Percentiles rank a stretch among this genome's conserved stretches.
phyloP scores from a whole-genome alignment of 2,888 invertebrate genomes.

The Chrysina gloriosa region DNA sequence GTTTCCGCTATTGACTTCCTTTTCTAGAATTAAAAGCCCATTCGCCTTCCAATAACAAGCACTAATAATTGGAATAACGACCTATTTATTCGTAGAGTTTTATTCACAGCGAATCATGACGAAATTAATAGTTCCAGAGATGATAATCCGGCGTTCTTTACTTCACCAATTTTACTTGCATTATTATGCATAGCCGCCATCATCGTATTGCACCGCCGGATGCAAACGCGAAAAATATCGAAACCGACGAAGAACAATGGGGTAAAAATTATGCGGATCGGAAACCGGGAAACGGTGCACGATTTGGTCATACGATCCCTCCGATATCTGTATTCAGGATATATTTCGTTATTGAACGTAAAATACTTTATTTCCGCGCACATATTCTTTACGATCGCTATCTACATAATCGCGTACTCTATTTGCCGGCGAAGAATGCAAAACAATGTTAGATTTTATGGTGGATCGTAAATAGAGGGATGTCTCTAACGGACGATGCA shows the following conservation, averaged over 20 bases:
- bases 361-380: constrained; percentile 32
- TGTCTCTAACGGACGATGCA: not conserved
- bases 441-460: constrained; percentile 29
- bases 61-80: too few species aligned
- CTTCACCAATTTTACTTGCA: too few species aligned
- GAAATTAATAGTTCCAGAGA: too few species aligned
- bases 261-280: constrained; percentile 8
- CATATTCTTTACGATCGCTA: constrained; percentile 18
- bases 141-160: too few species aligned
- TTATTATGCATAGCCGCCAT: too few species aligned
- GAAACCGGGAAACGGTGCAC: constrained; percentile 2
- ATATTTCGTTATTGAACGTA: constrained; percentile 28
- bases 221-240: not conserved
- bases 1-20: too few species aligned
- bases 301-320: constrained; percentile 22
- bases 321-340: constrained; percentile 17
- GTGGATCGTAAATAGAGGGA: not conserved
- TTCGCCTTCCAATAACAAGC: too few species aligned
- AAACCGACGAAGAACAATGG: not conserved
- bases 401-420: constrained; percentile 28
- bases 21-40: too few species aligned
- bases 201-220: not conserved
- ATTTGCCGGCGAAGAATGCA: constrained; percentile 6
- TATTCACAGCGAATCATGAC: too few species aligned
- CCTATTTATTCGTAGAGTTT: too few species aligned